Percentiles rank a stretch among this genome's conserved stretches.
phyloP scores from a whole-genome alignment of 2,113 vertebrate genomes.

The Salvelinus alpinus region DNA sequence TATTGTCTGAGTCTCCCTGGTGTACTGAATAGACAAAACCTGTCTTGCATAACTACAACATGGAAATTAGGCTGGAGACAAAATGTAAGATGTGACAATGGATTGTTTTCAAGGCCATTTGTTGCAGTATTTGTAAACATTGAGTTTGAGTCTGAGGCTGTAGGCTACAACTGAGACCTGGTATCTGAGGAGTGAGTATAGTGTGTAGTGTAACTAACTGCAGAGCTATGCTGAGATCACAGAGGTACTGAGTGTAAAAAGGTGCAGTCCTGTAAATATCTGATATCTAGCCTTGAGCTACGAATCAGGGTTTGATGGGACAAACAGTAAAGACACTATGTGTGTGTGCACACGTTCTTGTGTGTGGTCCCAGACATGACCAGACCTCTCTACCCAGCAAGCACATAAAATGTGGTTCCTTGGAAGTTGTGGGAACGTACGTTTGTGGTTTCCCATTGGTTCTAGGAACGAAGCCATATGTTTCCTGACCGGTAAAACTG shows the following conservation, averaged over 20 bases:
- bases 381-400: background rate
- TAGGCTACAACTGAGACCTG: background rate
- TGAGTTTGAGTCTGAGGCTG: background rate
- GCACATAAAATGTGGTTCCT: no score
- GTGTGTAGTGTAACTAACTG: background rate
- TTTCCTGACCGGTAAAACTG: no score
- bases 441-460: no score
- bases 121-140: no score
- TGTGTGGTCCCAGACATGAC: background rate
- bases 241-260: slow-evolving; percentile 5
- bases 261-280: slow-evolving; percentile 1
- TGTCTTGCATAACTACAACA: no score
- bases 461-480: no score
- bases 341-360: background rate
- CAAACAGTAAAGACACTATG: background rate
- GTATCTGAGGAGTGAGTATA: background rate
- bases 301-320: slow-evolving; percentile 14
- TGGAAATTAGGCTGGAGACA: no score
- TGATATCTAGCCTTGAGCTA: slow-evolving; percentile 28
- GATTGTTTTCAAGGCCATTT: no score
- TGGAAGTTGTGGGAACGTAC: no score
- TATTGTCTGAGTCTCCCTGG: no score
- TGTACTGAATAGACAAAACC: no score
- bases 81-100: no score
- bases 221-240: background rate